Evolutionary conservation across 2,113 vertebrate genomes (phyloP).

Genomic region (Raja brachyura): DNA sequence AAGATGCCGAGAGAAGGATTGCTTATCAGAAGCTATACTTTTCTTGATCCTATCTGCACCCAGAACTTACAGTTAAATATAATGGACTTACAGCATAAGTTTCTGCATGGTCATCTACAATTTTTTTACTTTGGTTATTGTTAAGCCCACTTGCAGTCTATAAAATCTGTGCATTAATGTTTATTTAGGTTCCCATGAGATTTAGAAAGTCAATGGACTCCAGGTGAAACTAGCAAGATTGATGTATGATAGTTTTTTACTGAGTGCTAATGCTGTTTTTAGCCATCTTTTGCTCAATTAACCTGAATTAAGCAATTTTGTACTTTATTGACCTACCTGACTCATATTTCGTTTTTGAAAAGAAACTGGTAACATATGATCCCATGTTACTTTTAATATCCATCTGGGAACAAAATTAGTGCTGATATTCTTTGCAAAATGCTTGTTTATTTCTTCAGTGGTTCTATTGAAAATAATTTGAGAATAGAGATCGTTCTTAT

Average conservation of each 20-base stretch:
- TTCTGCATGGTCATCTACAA: neutral
- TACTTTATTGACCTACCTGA: constrained; percentile 53
- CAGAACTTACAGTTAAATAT: neutral
- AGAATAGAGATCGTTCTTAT: constrained; percentile 56
- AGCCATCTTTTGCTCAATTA: neutral
- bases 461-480: constrained; percentile 64
- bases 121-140: neutral
- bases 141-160: neutral
- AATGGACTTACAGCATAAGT: neutral
- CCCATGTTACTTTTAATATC: constrained; percentile 73
- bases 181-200: neutral
- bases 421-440: constrained; percentile 47
- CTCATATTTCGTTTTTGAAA: constrained; percentile 58
- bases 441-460: constrained; percentile 54
- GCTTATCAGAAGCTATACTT: neutral
- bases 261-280: neutral
- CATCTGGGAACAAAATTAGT: constrained; percentile 56
- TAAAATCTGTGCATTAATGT: neutral
- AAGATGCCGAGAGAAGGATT: neutral
- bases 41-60: neutral
- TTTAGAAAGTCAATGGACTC: neutral
- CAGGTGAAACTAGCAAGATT: neutral
- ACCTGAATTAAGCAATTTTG: neutral
- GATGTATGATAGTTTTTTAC: neutral
- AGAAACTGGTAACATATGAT: constrained; percentile 57